Evolutionary conservation across 1,140 invertebrate genomes (phyloP).

Genomic region (Acromyrmex heyeri): DNA sequence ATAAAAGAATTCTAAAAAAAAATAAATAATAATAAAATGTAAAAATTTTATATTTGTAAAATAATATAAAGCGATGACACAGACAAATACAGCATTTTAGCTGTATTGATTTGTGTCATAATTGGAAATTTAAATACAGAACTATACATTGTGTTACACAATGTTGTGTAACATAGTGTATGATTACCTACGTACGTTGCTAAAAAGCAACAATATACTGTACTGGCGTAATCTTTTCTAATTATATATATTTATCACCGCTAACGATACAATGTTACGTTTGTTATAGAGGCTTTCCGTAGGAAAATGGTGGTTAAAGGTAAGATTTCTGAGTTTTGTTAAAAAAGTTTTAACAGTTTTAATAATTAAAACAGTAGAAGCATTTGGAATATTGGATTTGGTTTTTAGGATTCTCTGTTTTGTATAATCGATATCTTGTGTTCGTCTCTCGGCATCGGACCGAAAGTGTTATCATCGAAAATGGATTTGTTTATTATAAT

Average conservation of each 20-base stretch:
- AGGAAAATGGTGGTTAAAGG: conserved; percentile 89
- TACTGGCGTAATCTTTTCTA: conserved; percentile 36
- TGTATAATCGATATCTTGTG: conserved; percentile 55
- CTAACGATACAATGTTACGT: conserved; percentile 68
- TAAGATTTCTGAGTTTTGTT: conserved; percentile 82
- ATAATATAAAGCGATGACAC: no score
- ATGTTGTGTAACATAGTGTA: no score
- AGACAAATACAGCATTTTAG: no score
- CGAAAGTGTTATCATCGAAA: conserved; percentile 61
- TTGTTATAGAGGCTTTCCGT: conserved; percentile 88
- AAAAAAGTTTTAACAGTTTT: neutral
- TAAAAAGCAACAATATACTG: conserved; percentile 26
- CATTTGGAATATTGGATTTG: conserved; percentile 66
- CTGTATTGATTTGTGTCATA: no score
- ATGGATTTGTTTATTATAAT: conserved; percentile 57
- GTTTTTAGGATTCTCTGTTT: conserved; percentile 77
- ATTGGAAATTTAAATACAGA: no score
- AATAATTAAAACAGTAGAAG: neutral
- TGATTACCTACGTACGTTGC: no score
- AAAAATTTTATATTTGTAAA: no score
- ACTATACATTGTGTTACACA: no score
- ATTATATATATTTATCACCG: conserved; percentile 28
- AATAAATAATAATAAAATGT: no score
- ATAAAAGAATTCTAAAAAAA: no score
- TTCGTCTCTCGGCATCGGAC: conserved; percentile 69